phyloP scores from a whole-genome alignment of 2,113 vertebrate species.

The Clarias magur region DNA sequence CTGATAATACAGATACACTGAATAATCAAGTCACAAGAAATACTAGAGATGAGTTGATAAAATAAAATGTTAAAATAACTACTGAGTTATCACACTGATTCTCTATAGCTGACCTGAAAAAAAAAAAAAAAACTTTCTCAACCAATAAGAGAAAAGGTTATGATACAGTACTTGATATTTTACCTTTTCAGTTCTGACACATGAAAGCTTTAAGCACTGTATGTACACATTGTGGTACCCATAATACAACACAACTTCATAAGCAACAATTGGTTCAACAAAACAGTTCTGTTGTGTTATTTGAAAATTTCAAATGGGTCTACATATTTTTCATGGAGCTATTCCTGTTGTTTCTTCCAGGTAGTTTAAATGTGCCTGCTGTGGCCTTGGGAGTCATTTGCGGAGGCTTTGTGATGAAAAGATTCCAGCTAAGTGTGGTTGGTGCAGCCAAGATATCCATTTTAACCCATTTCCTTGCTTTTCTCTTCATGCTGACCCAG shows the following conservation, averaged over 20 bases:
- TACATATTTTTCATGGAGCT: background rate
- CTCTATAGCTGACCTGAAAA: background rate
- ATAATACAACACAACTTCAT: background rate
- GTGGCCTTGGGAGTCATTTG: constrained; percentile 90
- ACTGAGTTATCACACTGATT: background rate
- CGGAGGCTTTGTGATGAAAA: constrained; percentile 88
- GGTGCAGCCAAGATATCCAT: constrained; percentile 80
- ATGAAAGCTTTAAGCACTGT: background rate
- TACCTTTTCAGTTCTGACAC: background rate
- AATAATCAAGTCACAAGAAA: background rate
- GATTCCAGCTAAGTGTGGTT: constrained; percentile 76
- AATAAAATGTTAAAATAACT: background rate
- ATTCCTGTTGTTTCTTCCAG: constrained; percentile 62
- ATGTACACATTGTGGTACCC: background rate
- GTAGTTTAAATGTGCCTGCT: constrained; percentile 88
- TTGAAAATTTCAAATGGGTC: background rate
- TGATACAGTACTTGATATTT: background rate
- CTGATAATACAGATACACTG: background rate
- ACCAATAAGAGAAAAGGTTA: background rate
- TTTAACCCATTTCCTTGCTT: constrained; percentile 73
- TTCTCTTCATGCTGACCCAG: constrained; percentile 73
- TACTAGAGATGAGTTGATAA: background rate
- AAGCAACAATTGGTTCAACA: background rate
- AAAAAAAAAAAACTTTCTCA: background rate
- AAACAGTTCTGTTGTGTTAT: background rate